Conservation (phyloP, 2,113 vertebrate species). For the Daphoenositta chrysoptera region DNA sequence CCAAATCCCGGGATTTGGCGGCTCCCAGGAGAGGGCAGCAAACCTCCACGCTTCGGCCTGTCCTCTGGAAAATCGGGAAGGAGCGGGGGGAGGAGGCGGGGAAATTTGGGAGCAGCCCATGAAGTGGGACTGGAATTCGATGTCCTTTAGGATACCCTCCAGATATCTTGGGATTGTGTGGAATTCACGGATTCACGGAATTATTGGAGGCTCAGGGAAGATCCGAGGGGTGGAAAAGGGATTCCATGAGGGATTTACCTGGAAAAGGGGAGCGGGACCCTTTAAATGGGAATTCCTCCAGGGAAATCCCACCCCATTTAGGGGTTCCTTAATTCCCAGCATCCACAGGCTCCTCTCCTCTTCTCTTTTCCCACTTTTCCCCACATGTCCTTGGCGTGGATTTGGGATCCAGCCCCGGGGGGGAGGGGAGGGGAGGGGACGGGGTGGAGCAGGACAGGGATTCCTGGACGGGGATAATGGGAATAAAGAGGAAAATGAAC, state of each 20-base stretch:
- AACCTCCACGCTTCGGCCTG: not conserved
- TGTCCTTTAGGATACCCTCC: not conserved
- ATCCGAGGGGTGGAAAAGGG: not conserved
- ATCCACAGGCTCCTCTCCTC: no score
- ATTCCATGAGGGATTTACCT: not conserved
- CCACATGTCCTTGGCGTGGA: not conserved
- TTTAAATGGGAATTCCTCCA: not conserved
- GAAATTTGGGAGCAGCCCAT: not conserved
- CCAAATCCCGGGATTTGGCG: not conserved
- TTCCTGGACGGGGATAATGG: not conserved
- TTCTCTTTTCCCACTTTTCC: not conserved
- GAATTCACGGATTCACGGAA: fast-evolving
- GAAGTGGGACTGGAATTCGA: not conserved
- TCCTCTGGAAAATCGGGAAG: not conserved
- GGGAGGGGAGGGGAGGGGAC: no score
- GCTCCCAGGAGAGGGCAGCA: slow-evolving; percentile 50
- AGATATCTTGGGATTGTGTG: not conserved
- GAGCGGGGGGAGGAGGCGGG: fast-evolving
- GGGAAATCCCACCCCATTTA: not conserved
- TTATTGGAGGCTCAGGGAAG: not conserved
- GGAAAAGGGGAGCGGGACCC: not conserved
- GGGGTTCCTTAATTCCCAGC: not conserved
- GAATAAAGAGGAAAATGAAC: not conserved
- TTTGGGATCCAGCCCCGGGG: fast-evolving
- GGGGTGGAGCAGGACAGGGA: not conserved